Evolutionary conservation across 2,113 vertebrate species (phyloP).

Genomic region (Varanus salvator): DNA sequence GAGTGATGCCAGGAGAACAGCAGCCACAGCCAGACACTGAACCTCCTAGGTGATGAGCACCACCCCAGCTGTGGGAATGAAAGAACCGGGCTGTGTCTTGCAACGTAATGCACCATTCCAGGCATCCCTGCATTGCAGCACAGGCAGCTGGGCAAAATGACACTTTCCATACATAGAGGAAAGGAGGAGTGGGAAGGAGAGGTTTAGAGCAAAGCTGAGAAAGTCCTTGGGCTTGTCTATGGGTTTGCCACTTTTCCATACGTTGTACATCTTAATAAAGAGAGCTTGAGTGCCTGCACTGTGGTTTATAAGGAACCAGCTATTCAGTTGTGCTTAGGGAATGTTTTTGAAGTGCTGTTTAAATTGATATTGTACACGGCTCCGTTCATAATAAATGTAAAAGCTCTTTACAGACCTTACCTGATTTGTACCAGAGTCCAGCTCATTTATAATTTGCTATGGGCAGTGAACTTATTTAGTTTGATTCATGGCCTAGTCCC

Average conservation of each 20-base stretch:
- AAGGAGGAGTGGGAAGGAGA: not conserved
- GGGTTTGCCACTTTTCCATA: not conserved
- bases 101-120: too few species aligned
- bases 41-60: not conserved
- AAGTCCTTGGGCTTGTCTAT: not conserved
- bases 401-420: constrained; percentile 23
- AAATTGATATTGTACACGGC: constrained; percentile 27
- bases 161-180: not conserved
- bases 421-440: constrained; percentile 22
- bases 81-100: not conserved
- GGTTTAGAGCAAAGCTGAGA: not conserved
- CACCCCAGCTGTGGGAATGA: too few species aligned
- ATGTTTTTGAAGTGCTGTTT: not conserved
- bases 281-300: rapidly evolving
- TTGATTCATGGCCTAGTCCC: constrained; percentile 13
- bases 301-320: not conserved
- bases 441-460: constrained; percentile 36
- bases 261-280: not conserved
- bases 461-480: constrained; percentile 20
- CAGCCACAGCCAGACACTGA: not conserved
- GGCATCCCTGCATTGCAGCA: not conserved
- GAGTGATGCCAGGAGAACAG: not conserved
- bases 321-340: not conserved
- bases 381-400: constrained; percentile 19
- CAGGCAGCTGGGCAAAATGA: not conserved